A percentile compares a stretch with the other conserved stretches of the same genome.
phyloP scores from a whole-genome alignment of 2,888 invertebrate species.

The Augiades crinisus region DNA sequence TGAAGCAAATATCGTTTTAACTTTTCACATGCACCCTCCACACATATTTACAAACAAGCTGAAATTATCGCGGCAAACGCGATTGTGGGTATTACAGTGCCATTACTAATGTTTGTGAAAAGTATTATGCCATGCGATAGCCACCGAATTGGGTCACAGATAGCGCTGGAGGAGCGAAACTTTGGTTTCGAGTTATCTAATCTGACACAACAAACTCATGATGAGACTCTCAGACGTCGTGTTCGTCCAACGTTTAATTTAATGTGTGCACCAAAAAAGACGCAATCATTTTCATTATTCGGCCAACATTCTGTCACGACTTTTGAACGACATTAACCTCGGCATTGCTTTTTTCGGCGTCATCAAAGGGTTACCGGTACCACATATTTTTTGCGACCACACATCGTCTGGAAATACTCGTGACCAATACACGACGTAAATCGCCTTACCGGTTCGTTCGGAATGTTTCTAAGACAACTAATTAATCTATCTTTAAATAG shows the following conservation, averaged over 20 bases:
- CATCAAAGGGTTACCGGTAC: slow-evolving; percentile 22
- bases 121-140: slow-evolving; percentile 26
- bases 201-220: slow-evolving; percentile 10
- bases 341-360: slow-evolving; percentile 10
- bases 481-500: not conserved
- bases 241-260: slow-evolving; percentile 6
- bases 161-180: slow-evolving; percentile 18
- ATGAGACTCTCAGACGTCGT: slow-evolving; percentile 4
- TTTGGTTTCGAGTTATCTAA: slow-evolving; percentile 12
- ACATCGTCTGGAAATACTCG: slow-evolving; percentile 5
- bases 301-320: slow-evolving; percentile 16
- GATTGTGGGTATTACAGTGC: slow-evolving; percentile 6
- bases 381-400: slow-evolving; percentile 17
- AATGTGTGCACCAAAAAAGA: slow-evolving; percentile 11
- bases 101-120: slow-evolving; percentile 8
- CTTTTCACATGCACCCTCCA: not conserved
- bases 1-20: too few species aligned
- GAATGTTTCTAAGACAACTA: not conserved
- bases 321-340: slow-evolving; percentile 13
- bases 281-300: slow-evolving; percentile 11
- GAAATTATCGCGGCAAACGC: slow-evolving; percentile 5
- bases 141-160: slow-evolving; percentile 29
- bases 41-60: slow-evolving; percentile 6
- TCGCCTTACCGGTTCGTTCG: not conserved
- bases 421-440: slow-evolving; percentile 2